A percentile compares a stretch with the other conserved stretches of the same genome.
phyloP scores from a whole-genome alignment of 1,140 invertebrate genomes.

The Bombus picipes region DNA sequence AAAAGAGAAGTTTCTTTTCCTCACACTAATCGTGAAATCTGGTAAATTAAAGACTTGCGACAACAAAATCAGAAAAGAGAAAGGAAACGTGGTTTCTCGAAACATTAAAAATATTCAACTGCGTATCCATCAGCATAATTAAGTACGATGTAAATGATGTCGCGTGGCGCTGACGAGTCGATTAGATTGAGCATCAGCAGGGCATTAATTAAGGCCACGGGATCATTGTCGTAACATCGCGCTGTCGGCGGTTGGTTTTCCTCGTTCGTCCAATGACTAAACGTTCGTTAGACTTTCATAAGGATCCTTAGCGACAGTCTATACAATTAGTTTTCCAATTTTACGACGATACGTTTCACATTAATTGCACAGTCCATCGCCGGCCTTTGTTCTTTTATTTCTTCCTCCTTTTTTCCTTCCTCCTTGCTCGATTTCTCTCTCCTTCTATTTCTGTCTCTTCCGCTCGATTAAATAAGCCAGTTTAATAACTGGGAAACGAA shows the following conservation, averaged over 20 bases:
- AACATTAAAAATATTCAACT: not conserved
- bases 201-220: conserved; percentile 30
- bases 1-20: not conserved
- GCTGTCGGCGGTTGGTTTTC: not conserved
- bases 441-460: not conserved
- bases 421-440: not conserved
- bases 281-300: conserved; percentile 64
- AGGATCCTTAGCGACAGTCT: conserved; percentile 36
- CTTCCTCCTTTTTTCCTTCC: too few species aligned
- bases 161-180: not conserved
- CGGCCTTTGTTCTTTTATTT: not conserved
- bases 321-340: conserved; percentile 62
- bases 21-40: not conserved
- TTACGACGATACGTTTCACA: conserved; percentile 55
- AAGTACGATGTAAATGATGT: not conserved
- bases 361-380: conserved; percentile 60
- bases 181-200: not conserved
- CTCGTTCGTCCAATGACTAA: conserved; percentile 44
- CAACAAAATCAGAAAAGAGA: not conserved
- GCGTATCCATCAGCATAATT: not conserved
- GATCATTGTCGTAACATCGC: not conserved
- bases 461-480: not conserved
- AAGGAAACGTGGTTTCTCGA: too few species aligned
- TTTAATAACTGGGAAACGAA: conserved; percentile 40
- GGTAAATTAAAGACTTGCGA: not conserved